Percentiles rank a stretch among this genome's conserved stretches.
These are phyloP conservation scores for Pseudomyrmex concolor DNA, from an alignment of 1,140 invertebrate species.

Conservation along the genomic window DNA sequence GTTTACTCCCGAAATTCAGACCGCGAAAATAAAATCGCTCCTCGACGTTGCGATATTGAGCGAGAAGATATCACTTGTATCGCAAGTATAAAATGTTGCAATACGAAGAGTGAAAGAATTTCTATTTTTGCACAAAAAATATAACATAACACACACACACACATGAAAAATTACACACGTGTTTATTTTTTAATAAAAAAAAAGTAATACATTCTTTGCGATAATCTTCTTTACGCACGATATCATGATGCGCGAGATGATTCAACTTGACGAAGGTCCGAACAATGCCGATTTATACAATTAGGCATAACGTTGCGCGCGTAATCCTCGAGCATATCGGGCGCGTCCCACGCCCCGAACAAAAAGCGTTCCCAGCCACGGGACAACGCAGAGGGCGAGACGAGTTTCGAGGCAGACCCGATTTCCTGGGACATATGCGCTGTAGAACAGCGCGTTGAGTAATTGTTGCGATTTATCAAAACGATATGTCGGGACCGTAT, in stretches of 20 bases:
- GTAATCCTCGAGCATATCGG: constrained; percentile 66
- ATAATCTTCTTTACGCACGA: not conserved
- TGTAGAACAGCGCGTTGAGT: constrained; percentile 69
- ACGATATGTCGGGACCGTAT: constrained; percentile 76
- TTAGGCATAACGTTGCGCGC: constrained; percentile 64
- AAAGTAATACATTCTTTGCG: not conserved
- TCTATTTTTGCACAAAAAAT: no score
- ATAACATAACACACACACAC: no score
- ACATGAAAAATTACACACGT: not conserved
- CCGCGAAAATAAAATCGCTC: no score
- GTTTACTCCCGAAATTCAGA: no score
- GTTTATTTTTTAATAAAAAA: not conserved
- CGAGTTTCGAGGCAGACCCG: constrained; percentile 27
- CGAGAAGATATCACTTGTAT: no score
- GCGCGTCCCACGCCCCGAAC: constrained; percentile 57
- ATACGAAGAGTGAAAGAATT: no score
- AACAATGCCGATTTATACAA: constrained; percentile 59
- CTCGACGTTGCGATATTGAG: no score
- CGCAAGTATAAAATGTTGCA: no score
- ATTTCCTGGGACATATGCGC: constrained; percentile 77
- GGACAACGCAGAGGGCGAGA: constrained; percentile 65
- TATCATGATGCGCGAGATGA: constrained; percentile 9
- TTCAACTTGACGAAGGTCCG: constrained; percentile 51
- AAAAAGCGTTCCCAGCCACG: constrained; percentile 66
- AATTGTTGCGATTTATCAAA: constrained; percentile 81